These are phyloP conservation scores for Lytechinus pictus DNA, from an alignment of 35 echinoderm and acorn worm genomes.

Conservation along the genomic window DNA sequence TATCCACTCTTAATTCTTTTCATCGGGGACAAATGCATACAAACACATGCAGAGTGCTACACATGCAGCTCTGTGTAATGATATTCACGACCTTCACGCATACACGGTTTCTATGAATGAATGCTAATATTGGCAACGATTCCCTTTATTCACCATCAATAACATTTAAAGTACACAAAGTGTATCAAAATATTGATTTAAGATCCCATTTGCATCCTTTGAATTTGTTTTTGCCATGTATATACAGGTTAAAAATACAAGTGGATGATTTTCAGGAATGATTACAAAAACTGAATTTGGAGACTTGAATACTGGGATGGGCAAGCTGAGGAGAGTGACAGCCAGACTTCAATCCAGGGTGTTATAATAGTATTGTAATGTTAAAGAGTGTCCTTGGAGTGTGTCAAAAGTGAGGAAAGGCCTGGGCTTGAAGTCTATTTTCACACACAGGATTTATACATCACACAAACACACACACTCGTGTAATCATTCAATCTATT, in stretches of 20 bases:
- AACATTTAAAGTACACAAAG: background rate
- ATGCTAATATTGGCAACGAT: background rate
- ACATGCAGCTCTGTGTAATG: background rate
- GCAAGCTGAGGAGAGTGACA: background rate
- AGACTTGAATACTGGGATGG: background rate
- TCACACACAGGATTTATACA: background rate
- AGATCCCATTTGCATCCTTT: background rate
- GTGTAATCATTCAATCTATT: background rate
- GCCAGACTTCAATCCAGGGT: slow-evolving; percentile 8
- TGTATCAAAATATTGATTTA: background rate
- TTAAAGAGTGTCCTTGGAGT: background rate
- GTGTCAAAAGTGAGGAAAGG: background rate
- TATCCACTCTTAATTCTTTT: background rate
- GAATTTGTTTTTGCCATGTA: background rate
- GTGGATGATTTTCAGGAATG: background rate
- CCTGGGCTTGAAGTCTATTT: background rate
- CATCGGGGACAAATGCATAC: background rate
- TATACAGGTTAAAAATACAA: background rate
- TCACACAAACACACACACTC: background rate
- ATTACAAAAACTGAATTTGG: background rate
- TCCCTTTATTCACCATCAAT: background rate
- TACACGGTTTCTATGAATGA: background rate
- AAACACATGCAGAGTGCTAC: background rate
- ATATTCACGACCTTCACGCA: background rate
- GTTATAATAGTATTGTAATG: background rate